A percentile compares a stretch with the other conserved stretches of the same genome.
These are phyloP conservation scores for Archips xylosteana DNA, from an alignment of 2,888 invertebrate species.

Conservation along the genomic window DNA sequence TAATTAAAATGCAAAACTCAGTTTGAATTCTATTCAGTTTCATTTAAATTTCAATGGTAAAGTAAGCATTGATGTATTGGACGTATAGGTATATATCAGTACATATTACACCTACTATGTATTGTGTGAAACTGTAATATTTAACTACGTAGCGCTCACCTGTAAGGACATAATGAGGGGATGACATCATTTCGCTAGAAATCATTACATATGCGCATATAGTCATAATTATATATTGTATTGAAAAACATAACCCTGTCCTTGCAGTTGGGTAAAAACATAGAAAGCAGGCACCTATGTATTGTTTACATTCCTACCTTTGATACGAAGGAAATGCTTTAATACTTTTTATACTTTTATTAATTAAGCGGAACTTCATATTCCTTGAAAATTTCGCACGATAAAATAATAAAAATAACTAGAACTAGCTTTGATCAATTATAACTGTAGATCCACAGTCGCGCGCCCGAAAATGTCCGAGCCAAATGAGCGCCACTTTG, in stretches of 20 bases:
- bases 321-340: too few relatives aligned
- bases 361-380: too few relatives aligned
- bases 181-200: conserved; percentile 15
- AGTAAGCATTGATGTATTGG: background rate
- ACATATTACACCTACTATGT: background rate
- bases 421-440: too few relatives aligned
- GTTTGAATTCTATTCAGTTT: background rate
- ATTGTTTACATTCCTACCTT: background rate
- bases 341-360: too few relatives aligned
- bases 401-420: too few relatives aligned
- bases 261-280: too few relatives aligned
- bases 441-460: too few relatives aligned
- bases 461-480: too few relatives aligned
- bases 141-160: background rate
- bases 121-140: background rate
- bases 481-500: too few relatives aligned
- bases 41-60: background rate
- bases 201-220: background rate
- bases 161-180: background rate
- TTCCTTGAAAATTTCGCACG: too few relatives aligned
- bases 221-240: background rate
- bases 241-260: background rate
- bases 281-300: background rate
- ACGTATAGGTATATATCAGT: background rate
- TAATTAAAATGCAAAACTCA: background rate